Base-by-base conservation (phyloP, 2,888 invertebrate genomes). In the Hybos culiciformis region DNA sequence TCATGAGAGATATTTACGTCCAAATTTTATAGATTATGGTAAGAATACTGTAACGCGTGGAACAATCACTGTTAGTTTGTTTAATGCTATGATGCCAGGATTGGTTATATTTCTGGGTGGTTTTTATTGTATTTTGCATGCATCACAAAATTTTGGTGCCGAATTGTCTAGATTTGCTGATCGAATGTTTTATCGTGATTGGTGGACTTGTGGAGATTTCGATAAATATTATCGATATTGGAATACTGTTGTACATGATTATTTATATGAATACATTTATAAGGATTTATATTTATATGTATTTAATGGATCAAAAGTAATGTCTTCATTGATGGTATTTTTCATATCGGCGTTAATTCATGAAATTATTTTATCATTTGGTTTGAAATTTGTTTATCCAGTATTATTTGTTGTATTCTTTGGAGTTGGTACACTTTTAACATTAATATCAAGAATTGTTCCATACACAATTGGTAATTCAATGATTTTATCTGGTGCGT, bases 211-310 rank as follows among this genome's bases (percentile, higher is more conserved):
- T 3, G 78, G 80, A 1, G 78, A 79, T n/a, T 92, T 80, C 63
- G 77, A 79, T 0, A 72, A 70, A 12, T 96, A 81, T 64, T 94
- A 87, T 63, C 77, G 92, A n/a, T 83, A 83, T 5, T 96, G 96
- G 96, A 97, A 97, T 63, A 75, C 87, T 14, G 81, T 94, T 0
- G 92, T 96, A 0, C 86, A 94, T 61, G 88, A 91, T 52, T 97
- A 93, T 93, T 71, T 96, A 1, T 85, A 90, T 54, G 78, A 80
- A 5, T 91, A 94, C 63, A 73, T 97, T 45, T 92, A 90, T 66
- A 78, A 77, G 54, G 92, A 90, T 36, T 54, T 71, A 8, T 70
- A 70, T 48, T 69, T 65, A 39, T 52, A 67, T 17, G 45, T 74
- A 1, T 59, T 62, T 3, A 61, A 65, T 2, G 62, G 66, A 9